phyloP scores from a whole-genome alignment of 2,113 vertebrate genomes.

The Pogona vitticeps region DNA sequence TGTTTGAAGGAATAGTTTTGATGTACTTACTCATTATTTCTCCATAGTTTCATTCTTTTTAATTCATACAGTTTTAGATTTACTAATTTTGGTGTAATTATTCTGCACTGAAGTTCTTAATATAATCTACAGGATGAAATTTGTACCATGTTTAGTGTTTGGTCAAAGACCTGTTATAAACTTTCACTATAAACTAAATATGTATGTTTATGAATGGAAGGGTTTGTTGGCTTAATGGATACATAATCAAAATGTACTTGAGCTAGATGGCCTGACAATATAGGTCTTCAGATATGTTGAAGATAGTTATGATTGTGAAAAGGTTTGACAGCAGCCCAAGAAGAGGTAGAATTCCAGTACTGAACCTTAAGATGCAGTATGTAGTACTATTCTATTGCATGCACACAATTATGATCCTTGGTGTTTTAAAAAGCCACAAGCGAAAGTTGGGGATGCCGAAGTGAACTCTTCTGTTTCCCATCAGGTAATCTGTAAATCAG shows the following conservation, averaged over 20 bases:
- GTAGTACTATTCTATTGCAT: no score
- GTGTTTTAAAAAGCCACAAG: neutral
- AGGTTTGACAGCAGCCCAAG: neutral
- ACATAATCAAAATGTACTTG: no score
- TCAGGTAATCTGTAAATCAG: constrained; percentile 95
- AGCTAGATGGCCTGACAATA: no score
- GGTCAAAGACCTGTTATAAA: no score
- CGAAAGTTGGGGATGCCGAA: constrained; percentile 18
- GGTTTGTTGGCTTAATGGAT: no score
- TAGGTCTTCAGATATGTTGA: neutral
- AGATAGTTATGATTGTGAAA: neutral
- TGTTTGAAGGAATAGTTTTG: no score
- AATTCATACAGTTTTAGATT: no score
- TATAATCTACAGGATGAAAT: neutral
- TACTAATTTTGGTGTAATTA: neutral
- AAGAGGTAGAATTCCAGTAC: neutral
- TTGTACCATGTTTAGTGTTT: neutral
- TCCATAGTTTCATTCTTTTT: no score
- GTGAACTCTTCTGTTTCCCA: constrained; percentile 17
- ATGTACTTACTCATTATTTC: no score
- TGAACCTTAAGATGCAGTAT: neutral
- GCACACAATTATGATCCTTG: neutral
- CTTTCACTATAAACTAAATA: no score
- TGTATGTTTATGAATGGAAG: no score
- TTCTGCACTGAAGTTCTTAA: neutral